Percentiles rank a stretch among this genome's conserved stretches.
These are phyloP conservation scores for Rhinella marina DNA, from an alignment of 2,797 vertebrate species.

Conservation along the genomic window DNA sequence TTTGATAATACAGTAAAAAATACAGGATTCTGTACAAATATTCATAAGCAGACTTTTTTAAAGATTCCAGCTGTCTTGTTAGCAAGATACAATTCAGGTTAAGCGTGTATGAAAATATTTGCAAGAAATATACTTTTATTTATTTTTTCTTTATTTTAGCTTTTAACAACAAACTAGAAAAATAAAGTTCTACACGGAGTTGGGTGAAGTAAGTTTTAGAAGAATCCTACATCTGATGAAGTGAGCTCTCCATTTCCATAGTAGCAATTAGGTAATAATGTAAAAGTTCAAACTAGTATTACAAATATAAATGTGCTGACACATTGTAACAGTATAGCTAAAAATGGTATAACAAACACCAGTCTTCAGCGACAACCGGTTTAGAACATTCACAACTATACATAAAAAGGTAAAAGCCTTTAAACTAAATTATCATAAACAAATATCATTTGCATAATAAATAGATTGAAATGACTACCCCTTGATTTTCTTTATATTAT, in stretches of 20 bases:
- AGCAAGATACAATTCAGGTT: conserved; percentile 1
- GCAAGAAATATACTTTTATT: neutral
- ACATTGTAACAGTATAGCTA: conserved; percentile 5
- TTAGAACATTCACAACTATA: neutral
- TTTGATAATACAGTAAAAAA: conserved; percentile 21
- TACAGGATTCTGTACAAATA: conserved; percentile 7
- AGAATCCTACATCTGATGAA: neutral
- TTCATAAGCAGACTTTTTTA: neutral
- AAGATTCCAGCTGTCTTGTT: neutral
- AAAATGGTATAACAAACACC: neutral
- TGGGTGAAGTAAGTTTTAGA: neutral
- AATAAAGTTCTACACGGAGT: neutral
- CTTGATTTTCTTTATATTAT: neutral
- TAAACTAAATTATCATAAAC: neutral
- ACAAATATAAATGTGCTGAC: neutral
- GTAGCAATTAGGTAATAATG: neutral
- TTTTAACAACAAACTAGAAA: neutral
- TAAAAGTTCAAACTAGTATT: neutral
- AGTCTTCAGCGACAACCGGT: neutral
- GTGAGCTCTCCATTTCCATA: neutral
- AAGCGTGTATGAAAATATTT: conserved; percentile 18
- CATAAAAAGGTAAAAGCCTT: neutral
- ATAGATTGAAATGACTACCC: neutral
- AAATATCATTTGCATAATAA: conserved; percentile 1
- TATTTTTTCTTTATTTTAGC: neutral